Conservation (phyloP, 2,113 vertebrate genomes). For the Dicrurus megarhynchus region DNA sequence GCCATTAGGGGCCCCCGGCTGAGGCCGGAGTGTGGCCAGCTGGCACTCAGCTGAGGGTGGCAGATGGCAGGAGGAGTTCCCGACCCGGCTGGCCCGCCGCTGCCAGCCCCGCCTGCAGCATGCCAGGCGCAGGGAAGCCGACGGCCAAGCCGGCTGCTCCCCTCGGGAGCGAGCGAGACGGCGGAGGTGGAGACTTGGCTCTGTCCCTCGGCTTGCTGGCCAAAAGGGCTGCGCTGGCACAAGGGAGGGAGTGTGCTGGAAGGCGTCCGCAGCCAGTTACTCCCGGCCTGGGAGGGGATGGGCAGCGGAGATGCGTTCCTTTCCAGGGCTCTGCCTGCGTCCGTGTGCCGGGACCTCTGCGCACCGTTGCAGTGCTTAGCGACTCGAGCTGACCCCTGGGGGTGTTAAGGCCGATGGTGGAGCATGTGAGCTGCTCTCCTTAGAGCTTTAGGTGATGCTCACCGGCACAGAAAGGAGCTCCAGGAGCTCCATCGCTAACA, state of each 20-base stretch:
- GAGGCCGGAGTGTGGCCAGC: background rate
- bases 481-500: background rate
- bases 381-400: fast-evolving
- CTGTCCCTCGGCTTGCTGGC: background rate
- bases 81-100: background rate
- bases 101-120: background rate
- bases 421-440: background rate
- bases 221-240: background rate
- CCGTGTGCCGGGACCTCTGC: background rate
- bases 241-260: background rate
- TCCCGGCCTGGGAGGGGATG: background rate
- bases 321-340: background rate
- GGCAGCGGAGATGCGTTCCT: background rate
- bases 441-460: background rate
- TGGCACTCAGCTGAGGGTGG: background rate
- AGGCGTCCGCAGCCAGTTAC: background rate
- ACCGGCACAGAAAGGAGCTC: background rate
- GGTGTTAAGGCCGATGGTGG: background rate
- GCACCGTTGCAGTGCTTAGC: fast-evolving
- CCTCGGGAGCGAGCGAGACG: background rate
- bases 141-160: background rate
- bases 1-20: background rate
- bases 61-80: background rate
- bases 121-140: background rate
- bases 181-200: constrained; percentile 30